Conservation (phyloP, 2,888 invertebrate genomes). For the Drosophila anomelani region DNA sequence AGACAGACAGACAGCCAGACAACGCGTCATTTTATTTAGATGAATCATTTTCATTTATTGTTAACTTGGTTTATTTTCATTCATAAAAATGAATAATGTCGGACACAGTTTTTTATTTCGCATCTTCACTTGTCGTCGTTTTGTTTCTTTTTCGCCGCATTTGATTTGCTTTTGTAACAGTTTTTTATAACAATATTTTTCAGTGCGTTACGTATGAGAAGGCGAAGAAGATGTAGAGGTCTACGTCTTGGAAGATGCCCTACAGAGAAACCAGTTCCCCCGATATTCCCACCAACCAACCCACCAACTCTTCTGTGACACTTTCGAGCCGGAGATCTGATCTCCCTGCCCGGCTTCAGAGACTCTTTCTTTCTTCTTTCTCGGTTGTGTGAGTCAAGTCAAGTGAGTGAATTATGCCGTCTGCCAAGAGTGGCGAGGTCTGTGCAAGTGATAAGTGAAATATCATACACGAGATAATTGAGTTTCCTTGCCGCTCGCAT, state of each 20-base stretch:
- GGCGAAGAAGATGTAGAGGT: conserved; percentile 15
- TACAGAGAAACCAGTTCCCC: conserved; percentile 69
- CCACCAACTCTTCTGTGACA: conserved; percentile 27
- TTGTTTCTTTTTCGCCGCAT: conserved; percentile 59
- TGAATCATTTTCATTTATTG: conserved; percentile 62
- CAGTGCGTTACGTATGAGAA: conserved; percentile 63
- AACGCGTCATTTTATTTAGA: conserved; percentile 63
- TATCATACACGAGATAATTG: conserved; percentile 44
- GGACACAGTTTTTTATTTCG: conserved; percentile 34
- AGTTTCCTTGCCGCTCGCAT: conserved; percentile 22
- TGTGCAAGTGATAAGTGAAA: conserved; percentile 40
- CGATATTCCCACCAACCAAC: conserved; percentile 30
- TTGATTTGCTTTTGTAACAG: conserved; percentile 64
- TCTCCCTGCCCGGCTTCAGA: conserved; percentile 6
- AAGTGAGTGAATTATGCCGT: conserved; percentile 36
- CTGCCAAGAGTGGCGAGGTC: conserved; percentile 20
- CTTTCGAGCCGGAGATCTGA: conserved; percentile 33
- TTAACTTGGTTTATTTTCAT: conserved; percentile 52
- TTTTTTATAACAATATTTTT: conserved; percentile 48
- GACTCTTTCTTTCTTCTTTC: not conserved
- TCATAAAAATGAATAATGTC: conserved; percentile 68
- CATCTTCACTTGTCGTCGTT: conserved; percentile 1
- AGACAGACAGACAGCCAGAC: conserved; percentile 2
- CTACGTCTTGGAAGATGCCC: conserved; percentile 46
- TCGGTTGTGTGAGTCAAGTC: conserved; percentile 7